These are phyloP conservation scores for Eutolmus rufibarbis DNA, from an alignment of 2,888 invertebrate genomes.

Conservation along the genomic window DNA sequence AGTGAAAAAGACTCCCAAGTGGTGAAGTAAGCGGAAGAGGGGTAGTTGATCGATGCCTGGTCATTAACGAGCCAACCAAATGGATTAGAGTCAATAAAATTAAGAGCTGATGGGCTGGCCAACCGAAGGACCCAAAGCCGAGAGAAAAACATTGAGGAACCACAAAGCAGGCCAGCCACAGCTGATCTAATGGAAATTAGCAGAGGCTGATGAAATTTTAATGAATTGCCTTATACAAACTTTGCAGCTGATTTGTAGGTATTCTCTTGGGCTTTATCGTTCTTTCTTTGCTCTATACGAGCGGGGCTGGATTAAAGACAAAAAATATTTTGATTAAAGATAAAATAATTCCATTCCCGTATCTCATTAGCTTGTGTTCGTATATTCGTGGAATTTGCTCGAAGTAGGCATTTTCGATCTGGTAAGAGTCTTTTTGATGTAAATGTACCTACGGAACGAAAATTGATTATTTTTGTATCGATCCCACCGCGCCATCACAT, in stretches of 20 bases:
- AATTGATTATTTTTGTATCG: background rate
- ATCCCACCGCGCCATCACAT: background rate
- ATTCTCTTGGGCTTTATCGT: background rate
- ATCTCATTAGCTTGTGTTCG: background rate
- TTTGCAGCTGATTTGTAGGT: background rate
- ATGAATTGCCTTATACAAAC: background rate
- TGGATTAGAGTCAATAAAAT: background rate
- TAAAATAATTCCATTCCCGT: background rate
- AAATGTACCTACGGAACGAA: background rate
- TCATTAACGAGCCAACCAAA: background rate
- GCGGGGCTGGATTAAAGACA: background rate
- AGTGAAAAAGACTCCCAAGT: background rate
- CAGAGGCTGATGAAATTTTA: background rate
- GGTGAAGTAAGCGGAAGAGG: background rate
- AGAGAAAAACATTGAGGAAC: background rate
- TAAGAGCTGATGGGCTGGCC: background rate
- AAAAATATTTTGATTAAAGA: background rate
- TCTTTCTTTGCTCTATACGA: background rate
- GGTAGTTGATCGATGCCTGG: background rate
- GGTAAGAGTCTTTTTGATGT: background rate
- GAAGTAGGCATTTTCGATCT: background rate
- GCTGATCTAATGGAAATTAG: background rate
- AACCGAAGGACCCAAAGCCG: background rate
- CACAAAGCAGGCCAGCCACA: background rate
- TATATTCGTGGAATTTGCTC: background rate